Evolutionary conservation across 1,140 invertebrate species (phyloP).

Genomic region (Drosophila navojoa): DNA sequence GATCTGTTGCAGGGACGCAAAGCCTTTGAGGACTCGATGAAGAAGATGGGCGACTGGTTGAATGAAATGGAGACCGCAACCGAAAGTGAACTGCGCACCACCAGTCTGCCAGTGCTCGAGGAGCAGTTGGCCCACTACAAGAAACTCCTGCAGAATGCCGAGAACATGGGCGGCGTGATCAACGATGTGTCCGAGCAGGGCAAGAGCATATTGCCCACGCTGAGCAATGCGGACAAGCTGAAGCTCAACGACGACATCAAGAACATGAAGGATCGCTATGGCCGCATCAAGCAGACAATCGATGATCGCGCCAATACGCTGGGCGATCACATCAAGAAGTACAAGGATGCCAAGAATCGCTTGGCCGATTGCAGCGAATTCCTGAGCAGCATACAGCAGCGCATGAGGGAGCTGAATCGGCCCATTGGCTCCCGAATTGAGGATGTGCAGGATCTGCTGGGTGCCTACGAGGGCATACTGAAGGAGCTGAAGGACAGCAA

Average conservation of each 20-base stretch:
- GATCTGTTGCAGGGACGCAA: conserved; percentile 90
- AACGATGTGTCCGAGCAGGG: conserved; percentile 90
- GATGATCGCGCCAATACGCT: conserved; percentile 90
- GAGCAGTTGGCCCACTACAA: conserved; percentile 94
- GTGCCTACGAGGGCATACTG: conserved; percentile 91
- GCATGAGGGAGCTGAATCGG: conserved; percentile 92
- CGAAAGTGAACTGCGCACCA: conserved; percentile 90
- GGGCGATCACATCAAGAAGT: conserved; percentile 90
- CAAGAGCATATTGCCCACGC: conserved; percentile 90
- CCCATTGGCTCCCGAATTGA: conserved; percentile 93
- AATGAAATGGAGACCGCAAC: conserved; percentile 94
- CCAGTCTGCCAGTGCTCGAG: conserved; percentile 91
- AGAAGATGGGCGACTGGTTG: conserved; percentile 92
- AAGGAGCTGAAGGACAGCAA: conserved; percentile 92
- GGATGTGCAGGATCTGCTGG: conserved; percentile 91
- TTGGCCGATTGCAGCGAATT: conserved; percentile 92
- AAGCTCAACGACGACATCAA: conserved; percentile 91
- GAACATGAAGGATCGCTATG: conserved; percentile 90
- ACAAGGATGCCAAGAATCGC: conserved; percentile 90
- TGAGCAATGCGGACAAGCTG: conserved; percentile 93
- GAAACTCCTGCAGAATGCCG: conserved; percentile 90
- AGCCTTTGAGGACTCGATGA: conserved; percentile 91
- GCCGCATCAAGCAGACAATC: conserved; percentile 89
- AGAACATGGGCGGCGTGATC: conserved; percentile 88
- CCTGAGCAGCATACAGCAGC: conserved; percentile 91